A percentile compares a stretch with the other conserved stretches of the same genome.
phyloP scores from a whole-genome alignment of 2,113 vertebrate genomes.

The Bostrychus sinensis region DNA sequence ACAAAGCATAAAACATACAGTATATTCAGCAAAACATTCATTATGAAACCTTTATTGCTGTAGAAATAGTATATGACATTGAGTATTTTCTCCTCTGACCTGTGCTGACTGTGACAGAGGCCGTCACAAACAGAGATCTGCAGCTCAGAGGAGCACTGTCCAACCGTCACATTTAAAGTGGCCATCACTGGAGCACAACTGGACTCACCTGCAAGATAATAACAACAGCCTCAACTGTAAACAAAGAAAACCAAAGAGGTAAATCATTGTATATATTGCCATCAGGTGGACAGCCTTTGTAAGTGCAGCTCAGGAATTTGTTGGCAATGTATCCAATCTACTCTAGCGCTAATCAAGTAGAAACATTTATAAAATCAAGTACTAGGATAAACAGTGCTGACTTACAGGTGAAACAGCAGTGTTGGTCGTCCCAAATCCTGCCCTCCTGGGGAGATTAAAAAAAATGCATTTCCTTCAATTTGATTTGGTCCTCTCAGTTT shows the following conservation, averaged over 20 bases:
- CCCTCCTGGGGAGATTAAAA: slow-evolving; percentile 46
- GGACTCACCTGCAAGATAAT: slow-evolving; percentile 48
- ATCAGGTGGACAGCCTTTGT: not conserved
- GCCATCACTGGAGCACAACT: slow-evolving; percentile 51
- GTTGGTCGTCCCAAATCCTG: slow-evolving; percentile 62
- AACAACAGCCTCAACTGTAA: not conserved
- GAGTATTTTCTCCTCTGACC: slow-evolving; percentile 38
- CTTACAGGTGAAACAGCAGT: slow-evolving; percentile 73
- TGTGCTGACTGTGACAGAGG: slow-evolving; percentile 51
- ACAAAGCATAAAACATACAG: too few relatives aligned
- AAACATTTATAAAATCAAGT: too few relatives aligned
- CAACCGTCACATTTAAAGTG: slow-evolving; percentile 31
- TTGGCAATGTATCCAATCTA: not conserved
- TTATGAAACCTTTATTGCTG: too few relatives aligned
- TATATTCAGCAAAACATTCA: too few relatives aligned
- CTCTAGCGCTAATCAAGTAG: too few relatives aligned
- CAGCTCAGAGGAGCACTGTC: slow-evolving; percentile 42
- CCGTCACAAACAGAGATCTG: slow-evolving; percentile 65
- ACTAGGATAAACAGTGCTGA: not conserved
- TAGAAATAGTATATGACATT: too few relatives aligned
- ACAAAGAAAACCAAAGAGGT: not conserved
- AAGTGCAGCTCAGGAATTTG: not conserved
- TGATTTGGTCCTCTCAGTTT: too few relatives aligned
- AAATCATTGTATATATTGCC: not conserved
- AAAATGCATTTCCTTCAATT: not conserved